phyloP scores from a whole-genome alignment of 2,113 vertebrate species.

The Bambusicola thoracicus region DNA sequence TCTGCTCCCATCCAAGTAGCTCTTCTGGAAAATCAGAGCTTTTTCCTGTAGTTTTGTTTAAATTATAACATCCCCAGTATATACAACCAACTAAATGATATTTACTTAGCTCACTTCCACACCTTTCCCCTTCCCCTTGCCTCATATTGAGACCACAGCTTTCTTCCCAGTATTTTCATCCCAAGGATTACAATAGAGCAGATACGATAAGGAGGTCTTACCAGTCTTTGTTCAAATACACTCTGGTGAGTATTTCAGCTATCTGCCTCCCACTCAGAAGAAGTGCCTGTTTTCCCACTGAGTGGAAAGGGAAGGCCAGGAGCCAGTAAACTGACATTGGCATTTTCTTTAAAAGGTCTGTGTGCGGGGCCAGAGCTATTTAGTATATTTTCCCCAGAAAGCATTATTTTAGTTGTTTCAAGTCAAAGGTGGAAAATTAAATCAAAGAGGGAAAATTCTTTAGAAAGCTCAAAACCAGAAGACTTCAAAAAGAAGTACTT shows the following conservation, averaged over 20 bases:
- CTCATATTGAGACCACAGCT: not conserved
- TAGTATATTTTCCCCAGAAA: not conserved
- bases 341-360: not conserved
- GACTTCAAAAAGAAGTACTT: not conserved
- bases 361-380: not conserved
- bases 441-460: not conserved
- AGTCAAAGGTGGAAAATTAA: not conserved
- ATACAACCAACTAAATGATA: constrained; percentile 14
- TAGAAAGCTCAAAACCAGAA: not conserved
- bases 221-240: not conserved
- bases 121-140: constrained; percentile 33
- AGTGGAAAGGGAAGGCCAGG: not conserved
- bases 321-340: not conserved
- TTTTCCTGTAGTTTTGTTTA: constrained; percentile 33
- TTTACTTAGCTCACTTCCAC: constrained; percentile 45
- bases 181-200: not conserved
- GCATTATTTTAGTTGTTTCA: not conserved
- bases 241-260: constrained; percentile 41
- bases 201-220: constrained; percentile 39
- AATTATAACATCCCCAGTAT: not conserved
- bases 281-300: constrained; percentile 59
- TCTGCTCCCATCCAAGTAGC: not conserved
- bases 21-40: not conserved
- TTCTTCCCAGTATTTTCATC: constrained; percentile 7
- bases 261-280: not conserved